Conservation (phyloP, 2,797 vertebrate genomes). For the Fratercula arctica region DNA sequence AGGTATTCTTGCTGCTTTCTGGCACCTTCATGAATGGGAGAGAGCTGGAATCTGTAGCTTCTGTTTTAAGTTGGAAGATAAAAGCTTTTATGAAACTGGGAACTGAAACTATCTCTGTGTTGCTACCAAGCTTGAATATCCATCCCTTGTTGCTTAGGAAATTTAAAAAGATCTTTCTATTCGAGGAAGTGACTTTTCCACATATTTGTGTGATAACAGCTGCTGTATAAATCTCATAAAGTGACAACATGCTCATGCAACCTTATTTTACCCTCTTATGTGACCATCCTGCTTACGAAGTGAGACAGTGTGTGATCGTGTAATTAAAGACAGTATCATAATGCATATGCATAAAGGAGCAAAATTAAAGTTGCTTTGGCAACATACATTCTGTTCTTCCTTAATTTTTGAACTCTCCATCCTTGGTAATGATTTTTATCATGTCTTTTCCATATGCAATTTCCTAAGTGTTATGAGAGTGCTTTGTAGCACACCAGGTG, state of each 20-base stretch:
- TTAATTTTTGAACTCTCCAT: background rate
- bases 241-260: background rate
- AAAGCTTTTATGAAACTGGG: background rate
- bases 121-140: background rate
- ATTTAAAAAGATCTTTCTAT: background rate
- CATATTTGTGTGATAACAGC: conserved; percentile 19
- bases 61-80: background rate
- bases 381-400: conserved; percentile 24
- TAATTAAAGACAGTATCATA: background rate
- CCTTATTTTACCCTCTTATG: background rate
- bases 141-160: conserved; percentile 8
- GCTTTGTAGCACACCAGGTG: background rate
- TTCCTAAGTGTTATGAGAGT: background rate
- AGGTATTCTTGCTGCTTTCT: background rate
- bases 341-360: conserved; percentile 20
- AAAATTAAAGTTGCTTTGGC: conserved; percentile 51
- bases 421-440: conserved; percentile 2
- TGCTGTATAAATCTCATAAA: background rate
- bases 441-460: background rate
- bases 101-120: background rate
- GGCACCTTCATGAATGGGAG: background rate
- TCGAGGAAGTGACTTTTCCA: background rate
- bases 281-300: background rate
- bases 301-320: background rate
- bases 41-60: background rate